Base-by-base conservation (phyloP, 2,113 vertebrate genomes). In the Ophthalmolycus amberensis region DNA sequence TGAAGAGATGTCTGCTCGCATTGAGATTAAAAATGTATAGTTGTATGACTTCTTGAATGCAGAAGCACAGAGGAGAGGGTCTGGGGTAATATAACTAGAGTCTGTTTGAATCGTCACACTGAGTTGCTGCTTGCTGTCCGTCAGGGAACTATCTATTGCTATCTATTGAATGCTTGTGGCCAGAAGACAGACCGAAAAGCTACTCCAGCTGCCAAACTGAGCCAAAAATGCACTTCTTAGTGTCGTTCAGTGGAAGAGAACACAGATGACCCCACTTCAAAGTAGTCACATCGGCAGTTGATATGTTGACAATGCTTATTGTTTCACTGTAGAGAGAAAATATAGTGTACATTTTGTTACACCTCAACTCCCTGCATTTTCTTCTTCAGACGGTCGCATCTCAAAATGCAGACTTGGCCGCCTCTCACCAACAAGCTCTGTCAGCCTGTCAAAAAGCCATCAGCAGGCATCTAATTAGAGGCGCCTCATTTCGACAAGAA, bases 401-500 rank as follows among this genome's bases (percentile, higher is more conserved):
- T 71, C 15, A 16, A 40, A 7, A 42, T 42, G n/a, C 32, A 29
- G 12, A 48, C 12, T 62, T 59, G 27, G 37, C 63, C 10, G 44
- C 46, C n/a, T 20, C 22, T 68, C 20, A 38, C 20, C 9, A 16
- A 22, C 22, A 11, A 52, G 15, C 44, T 68, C 38, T 11, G 54
- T 75, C 6, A 2, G 20, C 11, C 16, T 62, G 56, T 71, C 58
- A 71, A 25, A 70, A 54, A 63, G 59, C 54, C 34, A 68, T 65
- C 40, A 70, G 46, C 40, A 50, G 40, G 50, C 42, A 59, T 77
- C 38, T 54, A 73, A 86, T 86, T 76, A 84, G 50, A 86, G 67
- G 25, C 40, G 22, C 63, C 58, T 77, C 38, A 62, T 74, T 79
- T 25, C 9, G 8, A 60, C 1, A 4, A 46, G 56, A 27, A 14